phyloP scores from a whole-genome alignment of 2,113 vertebrate genomes.

The Eulemur rufifrons region DNA sequence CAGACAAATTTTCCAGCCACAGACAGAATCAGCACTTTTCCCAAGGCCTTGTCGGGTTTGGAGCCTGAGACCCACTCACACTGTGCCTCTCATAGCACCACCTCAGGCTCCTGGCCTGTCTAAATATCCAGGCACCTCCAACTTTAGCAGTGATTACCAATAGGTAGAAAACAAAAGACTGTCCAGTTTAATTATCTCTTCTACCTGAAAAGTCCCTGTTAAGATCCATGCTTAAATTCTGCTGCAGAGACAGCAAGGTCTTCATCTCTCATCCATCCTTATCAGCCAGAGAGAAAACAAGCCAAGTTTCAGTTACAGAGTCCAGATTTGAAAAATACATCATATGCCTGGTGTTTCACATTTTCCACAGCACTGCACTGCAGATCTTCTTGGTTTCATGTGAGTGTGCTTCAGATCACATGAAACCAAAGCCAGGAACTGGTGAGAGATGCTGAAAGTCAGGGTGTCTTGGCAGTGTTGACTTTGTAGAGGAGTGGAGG shows the following conservation, averaged over 20 bases:
- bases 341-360: conserved; percentile 67
- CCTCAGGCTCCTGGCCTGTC: neutral
- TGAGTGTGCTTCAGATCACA: conserved; percentile 45
- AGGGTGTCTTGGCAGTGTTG: conserved; percentile 59
- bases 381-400: conserved; percentile 59
- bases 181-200: neutral
- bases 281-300: conserved; percentile 73
- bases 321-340: conserved; percentile 67
- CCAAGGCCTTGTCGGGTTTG: neutral
- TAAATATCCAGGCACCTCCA: neutral
- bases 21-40: neutral
- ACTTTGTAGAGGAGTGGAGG: neutral
- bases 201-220: neutral
- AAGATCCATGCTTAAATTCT: neutral
- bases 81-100: neutral
- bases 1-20: conserved; percentile 1
- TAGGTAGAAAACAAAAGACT: neutral
- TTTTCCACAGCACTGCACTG: conserved; percentile 76
- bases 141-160: neutral
- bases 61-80: neutral
- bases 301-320: conserved; percentile 67
- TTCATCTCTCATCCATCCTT: conserved; percentile 66
- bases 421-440: conserved; percentile 72
- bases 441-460: conserved; percentile 53
- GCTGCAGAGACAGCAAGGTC: conserved; percentile 37